Evolutionary conservation across 2,113 vertebrate genomes (phyloP).

Genomic region (Clinocottus analis): DNA sequence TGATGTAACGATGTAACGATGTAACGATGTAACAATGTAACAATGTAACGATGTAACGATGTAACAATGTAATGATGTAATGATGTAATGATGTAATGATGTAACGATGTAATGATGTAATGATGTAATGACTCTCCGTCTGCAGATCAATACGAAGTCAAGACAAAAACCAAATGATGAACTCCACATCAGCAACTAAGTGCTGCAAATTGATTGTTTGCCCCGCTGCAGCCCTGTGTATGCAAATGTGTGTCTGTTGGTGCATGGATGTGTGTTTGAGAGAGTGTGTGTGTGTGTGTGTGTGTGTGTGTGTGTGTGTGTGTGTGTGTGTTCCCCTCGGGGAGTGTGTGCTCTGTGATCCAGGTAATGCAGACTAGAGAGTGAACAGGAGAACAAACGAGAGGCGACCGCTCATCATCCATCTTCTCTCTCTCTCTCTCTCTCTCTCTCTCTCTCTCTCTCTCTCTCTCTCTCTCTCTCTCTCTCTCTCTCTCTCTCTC

Average conservation of each 20-base stretch:
- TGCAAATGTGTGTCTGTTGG: constrained; percentile 50
- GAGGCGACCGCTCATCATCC: constrained; percentile 73
- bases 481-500: constrained; percentile 6
- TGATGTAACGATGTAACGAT: no score
- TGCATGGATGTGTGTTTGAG: constrained; percentile 10
- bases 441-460: constrained; percentile 7
- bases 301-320: constrained; percentile 29
- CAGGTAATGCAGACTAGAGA: constrained; percentile 79
- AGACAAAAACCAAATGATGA: constrained; percentile 61
- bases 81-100: no score
- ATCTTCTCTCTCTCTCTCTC: constrained; percentile 69
- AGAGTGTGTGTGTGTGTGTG: constrained; percentile 39
- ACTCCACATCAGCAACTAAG: constrained; percentile 56
- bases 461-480: constrained; percentile 12
- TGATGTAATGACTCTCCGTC: no score
- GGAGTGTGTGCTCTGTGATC: constrained; percentile 82
- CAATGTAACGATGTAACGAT: no score
- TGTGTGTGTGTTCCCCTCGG: constrained; percentile 52
- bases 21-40: no score
- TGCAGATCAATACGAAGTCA: constrained; percentile 57
- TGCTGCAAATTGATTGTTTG: constrained; percentile 67
- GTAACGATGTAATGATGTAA: no score
- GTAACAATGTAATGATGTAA: no score
- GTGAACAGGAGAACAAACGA: constrained; percentile 69
- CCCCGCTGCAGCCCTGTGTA: constrained; percentile 33